Evolutionary conservation across 2,797 vertebrate species (phyloP).

Genomic region (Labroides dimidiatus): DNA sequence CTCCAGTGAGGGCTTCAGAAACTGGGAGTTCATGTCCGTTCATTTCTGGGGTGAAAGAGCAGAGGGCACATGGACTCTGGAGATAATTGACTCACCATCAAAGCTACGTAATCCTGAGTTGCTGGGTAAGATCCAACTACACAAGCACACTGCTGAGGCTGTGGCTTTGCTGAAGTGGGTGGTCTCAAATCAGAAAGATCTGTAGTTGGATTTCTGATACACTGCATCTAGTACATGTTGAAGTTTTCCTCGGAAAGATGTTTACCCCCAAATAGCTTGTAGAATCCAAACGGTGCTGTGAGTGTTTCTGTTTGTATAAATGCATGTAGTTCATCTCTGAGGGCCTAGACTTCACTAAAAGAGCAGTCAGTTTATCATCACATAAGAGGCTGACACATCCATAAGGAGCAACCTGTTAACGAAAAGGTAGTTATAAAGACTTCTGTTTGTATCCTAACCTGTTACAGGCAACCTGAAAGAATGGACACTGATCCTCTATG

Average conservation of each 20-base stretch:
- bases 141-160: slow-evolving; percentile 59
- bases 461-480: slow-evolving; percentile 90
- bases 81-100: slow-evolving; percentile 88
- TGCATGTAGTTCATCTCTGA: no score
- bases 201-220: background rate
- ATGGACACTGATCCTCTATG: slow-evolving; percentile 91
- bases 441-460: background rate
- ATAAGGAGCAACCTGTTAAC: no score
- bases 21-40: slow-evolving; percentile 97
- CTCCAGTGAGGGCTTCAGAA: slow-evolving; percentile 91
- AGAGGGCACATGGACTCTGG: slow-evolving; percentile 90
- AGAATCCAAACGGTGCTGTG: no score
- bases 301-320: no score
- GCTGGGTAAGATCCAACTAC: slow-evolving; percentile 82
- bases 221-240: background rate
- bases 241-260: background rate
- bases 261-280: background rate
- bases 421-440: background rate
- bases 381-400: background rate
- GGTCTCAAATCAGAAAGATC: background rate
- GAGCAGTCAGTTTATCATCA: background rate
- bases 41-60: slow-evolving; percentile 95
- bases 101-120: slow-evolving; percentile 87
- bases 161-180: background rate
- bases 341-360: no score